phyloP scores from a whole-genome alignment of 1,140 invertebrate genomes.

The Dreissena polymorpha region DNA sequence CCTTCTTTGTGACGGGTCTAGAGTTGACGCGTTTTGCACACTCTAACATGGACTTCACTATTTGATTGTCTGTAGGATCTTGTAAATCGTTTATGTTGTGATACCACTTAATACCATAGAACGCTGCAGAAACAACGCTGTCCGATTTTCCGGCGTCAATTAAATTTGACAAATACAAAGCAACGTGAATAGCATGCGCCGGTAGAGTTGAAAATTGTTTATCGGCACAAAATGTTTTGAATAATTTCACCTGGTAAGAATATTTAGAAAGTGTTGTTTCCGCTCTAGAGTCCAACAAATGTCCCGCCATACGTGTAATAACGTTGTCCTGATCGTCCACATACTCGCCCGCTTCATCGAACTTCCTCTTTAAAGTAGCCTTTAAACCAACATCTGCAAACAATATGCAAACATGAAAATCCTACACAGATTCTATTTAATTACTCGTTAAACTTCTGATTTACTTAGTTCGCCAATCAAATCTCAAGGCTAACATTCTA shows the following conservation, averaged over 20 bases:
- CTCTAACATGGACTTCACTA: neutral
- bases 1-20: slow-evolving; percentile 13
- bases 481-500: slow-evolving; percentile 36
- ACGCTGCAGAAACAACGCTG: slow-evolving; percentile 15
- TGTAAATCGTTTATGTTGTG: slow-evolving; percentile 29
- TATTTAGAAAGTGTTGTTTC: slow-evolving; percentile 29
- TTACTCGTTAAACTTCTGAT: neutral
- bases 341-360: neutral
- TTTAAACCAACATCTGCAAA: slow-evolving; percentile 33
- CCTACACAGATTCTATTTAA: neutral
- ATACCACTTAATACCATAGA: slow-evolving; percentile 49
- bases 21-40: slow-evolving; percentile 32
- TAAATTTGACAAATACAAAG: too few relatives aligned
- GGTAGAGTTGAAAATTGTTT: slow-evolving; percentile 12
- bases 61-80: slow-evolving; percentile 37
- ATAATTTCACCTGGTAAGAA: slow-evolving; percentile 21
- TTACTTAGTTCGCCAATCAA: too few relatives aligned
- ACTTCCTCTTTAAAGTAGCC: neutral
- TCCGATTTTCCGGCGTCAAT: slow-evolving; percentile 43
- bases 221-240: slow-evolving; percentile 8
- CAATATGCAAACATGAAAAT: neutral
- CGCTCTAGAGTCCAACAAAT: slow-evolving; percentile 25
- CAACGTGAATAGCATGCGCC: too few relatives aligned
- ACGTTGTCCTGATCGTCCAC: neutral
- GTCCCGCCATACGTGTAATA: slow-evolving; percentile 6